Conservation (phyloP, 2,797 vertebrate species). For the Scolopax bukidnonensis region DNA sequence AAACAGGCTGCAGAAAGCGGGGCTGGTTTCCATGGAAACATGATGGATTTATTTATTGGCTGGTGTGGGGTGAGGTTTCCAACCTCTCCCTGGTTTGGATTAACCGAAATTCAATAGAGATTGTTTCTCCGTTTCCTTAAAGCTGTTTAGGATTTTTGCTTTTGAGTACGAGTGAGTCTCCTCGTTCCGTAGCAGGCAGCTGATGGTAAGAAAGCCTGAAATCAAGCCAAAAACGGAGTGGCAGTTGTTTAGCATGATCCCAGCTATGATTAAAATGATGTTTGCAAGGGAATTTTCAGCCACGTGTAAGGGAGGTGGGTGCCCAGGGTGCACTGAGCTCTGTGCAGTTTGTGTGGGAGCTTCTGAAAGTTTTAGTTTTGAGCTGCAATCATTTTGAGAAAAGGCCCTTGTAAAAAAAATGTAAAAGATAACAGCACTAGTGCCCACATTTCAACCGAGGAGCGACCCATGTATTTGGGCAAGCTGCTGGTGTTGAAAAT, state of each 20-base stretch:
- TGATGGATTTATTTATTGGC: not conserved
- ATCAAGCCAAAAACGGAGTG: not conserved
- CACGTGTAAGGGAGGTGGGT: not conserved
- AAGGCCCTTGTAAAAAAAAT: not conserved
- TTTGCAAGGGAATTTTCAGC: not conserved
- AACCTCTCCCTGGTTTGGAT: not conserved
- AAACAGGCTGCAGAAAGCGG: not conserved
- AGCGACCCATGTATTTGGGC: not conserved
- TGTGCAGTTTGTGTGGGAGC: not conserved
- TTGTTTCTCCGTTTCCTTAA: not conserved
- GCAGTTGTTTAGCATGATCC: not conserved
- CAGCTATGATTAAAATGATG: not conserved
- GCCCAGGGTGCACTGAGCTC: not conserved
- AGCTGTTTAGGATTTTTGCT: not conserved
- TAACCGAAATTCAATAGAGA: not conserved
- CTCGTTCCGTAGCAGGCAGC: not conserved
- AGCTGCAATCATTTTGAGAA: not conserved
- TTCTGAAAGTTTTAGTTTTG: not conserved
- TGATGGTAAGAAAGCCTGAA: not conserved
- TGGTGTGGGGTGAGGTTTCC: not conserved
- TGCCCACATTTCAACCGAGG: not conserved
- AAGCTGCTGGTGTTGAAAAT: not conserved
- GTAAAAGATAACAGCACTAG: not conserved
- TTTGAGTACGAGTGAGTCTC: not conserved
- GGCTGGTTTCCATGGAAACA: not conserved